A percentile compares a stretch with the other conserved stretches of the same genome.
Conservation (phyloP, 2,113 vertebrate genomes). For the Phylloscopus whistleri region DNA sequence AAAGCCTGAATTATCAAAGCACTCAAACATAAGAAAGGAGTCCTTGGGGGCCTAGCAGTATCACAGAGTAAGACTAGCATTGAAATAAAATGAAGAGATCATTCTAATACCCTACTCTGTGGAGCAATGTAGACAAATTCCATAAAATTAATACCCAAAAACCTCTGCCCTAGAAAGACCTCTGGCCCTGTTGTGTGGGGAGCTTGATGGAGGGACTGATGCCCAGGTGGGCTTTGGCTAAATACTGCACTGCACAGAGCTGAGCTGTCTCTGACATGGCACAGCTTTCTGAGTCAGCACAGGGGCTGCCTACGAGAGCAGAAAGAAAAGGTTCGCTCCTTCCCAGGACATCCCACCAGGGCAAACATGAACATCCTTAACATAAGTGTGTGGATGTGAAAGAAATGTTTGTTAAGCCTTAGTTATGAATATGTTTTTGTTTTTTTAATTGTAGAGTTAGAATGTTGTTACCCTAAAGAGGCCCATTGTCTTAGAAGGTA, state of each 20-base stretch:
- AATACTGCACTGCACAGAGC: background rate
- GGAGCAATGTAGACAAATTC: background rate
- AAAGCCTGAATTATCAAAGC: background rate
- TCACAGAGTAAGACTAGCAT: background rate
- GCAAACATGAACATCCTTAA: background rate
- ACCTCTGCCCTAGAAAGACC: background rate
- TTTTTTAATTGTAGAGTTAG: too few relatives aligned
- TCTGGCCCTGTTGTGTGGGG: background rate
- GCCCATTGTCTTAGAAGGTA: too few relatives aligned
- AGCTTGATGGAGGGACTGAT: background rate
- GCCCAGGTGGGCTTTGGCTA: background rate
- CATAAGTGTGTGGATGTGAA: too few relatives aligned
- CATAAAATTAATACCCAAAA: background rate
- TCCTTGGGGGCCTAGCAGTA: background rate
- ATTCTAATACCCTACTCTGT: background rate
- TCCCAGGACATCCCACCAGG: background rate
- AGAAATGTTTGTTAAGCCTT: too few relatives aligned
- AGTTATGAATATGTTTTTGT: too few relatives aligned
- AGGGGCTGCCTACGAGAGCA: accelerated
- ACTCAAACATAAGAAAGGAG: background rate
- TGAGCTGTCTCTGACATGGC: background rate
- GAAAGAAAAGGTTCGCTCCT: background rate
- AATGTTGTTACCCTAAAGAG: too few relatives aligned
- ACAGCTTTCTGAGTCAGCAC: background rate
- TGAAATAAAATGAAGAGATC: background rate